These are phyloP conservation scores for Brachyistius frenatus DNA, from an alignment of 2,113 vertebrate genomes.

Conservation along the genomic window DNA sequence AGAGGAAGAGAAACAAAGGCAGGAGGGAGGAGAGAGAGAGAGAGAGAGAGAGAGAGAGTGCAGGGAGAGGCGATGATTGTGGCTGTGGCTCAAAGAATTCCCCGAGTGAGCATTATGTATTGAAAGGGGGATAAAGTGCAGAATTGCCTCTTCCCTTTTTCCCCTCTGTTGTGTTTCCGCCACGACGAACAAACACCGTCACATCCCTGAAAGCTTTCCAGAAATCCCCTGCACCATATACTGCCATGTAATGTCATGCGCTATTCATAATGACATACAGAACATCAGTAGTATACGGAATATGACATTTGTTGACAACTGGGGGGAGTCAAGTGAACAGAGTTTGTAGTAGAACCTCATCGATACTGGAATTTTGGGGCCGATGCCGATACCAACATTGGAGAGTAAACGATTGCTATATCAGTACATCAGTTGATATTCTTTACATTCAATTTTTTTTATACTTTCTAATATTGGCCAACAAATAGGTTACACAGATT, in stretches of 20 bases:
- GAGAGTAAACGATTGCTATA: no score
- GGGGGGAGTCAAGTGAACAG: neutral
- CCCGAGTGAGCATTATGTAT: conserved; percentile 67
- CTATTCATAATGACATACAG: neutral
- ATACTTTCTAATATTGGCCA: no score
- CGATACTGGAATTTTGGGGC: no score
- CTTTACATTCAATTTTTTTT: no score
- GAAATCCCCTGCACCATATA: neutral
- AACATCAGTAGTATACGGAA: no score
- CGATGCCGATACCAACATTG: no score
- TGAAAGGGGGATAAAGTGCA: conserved; percentile 74
- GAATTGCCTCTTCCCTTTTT: conserved; percentile 50
- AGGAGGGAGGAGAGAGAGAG: neutral
- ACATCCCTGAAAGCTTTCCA: conserved; percentile 51
- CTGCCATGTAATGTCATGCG: neutral
- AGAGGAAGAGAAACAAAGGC: conserved; percentile 52
- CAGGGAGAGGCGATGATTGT: conserved; percentile 51
- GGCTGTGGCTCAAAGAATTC: conserved; percentile 72
- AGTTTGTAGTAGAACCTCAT: neutral
- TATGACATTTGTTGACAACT: neutral
- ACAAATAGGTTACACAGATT: no score
- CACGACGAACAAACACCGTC: conserved; percentile 64
- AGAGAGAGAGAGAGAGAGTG: conserved; percentile 20
- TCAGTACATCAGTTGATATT: no score
- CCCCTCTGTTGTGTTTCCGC: conserved; percentile 63